phyloP scores from a whole-genome alignment of 2,888 invertebrate genomes.

The Ernsta delagoae region DNA sequence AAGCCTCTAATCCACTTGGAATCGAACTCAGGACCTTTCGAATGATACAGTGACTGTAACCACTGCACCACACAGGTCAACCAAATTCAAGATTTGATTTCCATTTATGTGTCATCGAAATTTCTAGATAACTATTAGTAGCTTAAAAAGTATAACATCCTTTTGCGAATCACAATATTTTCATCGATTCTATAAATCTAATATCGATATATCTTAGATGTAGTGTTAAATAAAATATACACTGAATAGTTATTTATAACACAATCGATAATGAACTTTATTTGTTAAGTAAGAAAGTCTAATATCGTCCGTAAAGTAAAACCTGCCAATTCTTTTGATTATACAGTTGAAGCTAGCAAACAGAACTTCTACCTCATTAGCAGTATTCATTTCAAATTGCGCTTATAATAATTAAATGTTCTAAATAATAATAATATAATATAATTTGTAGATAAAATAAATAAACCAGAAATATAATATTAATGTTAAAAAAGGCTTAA shows the following conservation, averaged over 20 bases:
- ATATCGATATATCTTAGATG: too few species aligned
- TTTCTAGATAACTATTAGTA: too few species aligned
- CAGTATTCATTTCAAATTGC: constrained; percentile 20
- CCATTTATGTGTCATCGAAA: too few species aligned
- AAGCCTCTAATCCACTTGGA: too few species aligned
- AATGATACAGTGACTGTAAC: too few species aligned
- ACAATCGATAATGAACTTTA: not conserved
- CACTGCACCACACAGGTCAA: too few species aligned
- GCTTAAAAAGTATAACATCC: too few species aligned
- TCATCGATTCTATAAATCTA: not conserved
- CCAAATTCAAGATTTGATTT: too few species aligned
- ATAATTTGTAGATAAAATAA: not conserved
- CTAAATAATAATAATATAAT: not conserved
- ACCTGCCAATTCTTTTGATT: constrained; percentile 22
- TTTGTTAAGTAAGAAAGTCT: not conserved
- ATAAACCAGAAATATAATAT: too few species aligned
- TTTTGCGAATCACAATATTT: too few species aligned
- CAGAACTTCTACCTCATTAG: constrained; percentile 25
- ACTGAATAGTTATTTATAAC: not conserved
- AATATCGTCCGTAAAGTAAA: constrained; percentile 19
- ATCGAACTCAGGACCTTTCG: too few species aligned
- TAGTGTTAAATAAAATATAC: not conserved
- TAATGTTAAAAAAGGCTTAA: too few species aligned
- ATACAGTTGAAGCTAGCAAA: not conserved
- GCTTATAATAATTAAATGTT: constrained; percentile 20